phyloP scores from a whole-genome alignment of 2,113 vertebrate genomes.

The Cololabis saira region DNA sequence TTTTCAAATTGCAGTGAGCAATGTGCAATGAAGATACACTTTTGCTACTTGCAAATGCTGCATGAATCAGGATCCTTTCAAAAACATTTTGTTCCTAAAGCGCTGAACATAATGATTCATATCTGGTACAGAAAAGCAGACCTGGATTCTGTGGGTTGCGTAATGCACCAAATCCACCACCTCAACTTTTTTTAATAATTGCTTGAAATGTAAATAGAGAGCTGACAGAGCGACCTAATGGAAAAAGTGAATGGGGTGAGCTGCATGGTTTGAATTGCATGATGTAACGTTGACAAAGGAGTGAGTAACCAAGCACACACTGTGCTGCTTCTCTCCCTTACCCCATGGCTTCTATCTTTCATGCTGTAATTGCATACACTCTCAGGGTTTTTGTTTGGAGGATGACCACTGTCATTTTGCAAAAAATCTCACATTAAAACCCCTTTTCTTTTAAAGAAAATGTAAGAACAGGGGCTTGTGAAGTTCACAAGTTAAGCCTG shows the following conservation, averaged over 20 bases:
- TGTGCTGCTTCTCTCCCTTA: conserved; percentile 25
- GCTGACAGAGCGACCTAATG: conserved; percentile 67
- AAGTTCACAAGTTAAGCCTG: no score
- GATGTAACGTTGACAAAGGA: conserved; percentile 81
- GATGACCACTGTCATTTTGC: no score
- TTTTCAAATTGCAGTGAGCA: no score
- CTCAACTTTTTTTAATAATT: conserved; percentile 56
- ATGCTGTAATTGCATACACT: conserved; percentile 1
- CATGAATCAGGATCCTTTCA: not conserved
- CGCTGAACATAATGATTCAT: not conserved
- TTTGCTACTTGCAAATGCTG: no score
- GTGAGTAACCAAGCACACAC: conserved; percentile 69
- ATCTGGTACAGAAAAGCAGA: not conserved
- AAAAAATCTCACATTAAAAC: no score
- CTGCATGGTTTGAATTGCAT: conserved; percentile 74
- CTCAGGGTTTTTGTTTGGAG: not conserved
- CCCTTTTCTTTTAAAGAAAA: no score
- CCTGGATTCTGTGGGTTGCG: not conserved
- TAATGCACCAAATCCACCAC: conserved; percentile 12
- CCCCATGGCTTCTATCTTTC: conserved; percentile 21
- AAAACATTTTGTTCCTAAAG: not conserved
- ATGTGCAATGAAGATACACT: no score
- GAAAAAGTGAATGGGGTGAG: conserved; percentile 77
- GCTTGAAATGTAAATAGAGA: conserved; percentile 68
- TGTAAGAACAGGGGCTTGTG: no score